These are phyloP conservation scores for Trachymyrmex cornetzi DNA, from an alignment of 1,140 invertebrate species.

Conservation along the genomic window DNA sequence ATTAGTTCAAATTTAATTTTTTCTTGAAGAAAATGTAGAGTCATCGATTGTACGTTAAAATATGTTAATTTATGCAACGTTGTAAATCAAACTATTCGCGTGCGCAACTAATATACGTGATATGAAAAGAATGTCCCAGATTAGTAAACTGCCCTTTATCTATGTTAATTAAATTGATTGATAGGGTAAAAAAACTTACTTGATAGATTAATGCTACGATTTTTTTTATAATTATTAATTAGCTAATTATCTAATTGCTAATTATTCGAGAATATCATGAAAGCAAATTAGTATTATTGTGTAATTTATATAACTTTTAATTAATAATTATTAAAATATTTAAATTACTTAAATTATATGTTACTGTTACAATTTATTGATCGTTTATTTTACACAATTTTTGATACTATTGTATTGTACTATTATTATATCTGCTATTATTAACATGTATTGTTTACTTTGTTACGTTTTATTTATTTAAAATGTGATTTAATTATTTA, in stretches of 20 bases:
- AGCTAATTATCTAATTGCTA: background rate
- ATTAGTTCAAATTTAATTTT: background rate
- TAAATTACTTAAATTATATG: background rate
- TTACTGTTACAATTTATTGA: background rate
- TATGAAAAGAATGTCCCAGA: background rate
- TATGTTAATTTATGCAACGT: constrained; percentile 44
- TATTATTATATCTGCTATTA: no score
- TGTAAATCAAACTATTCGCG: background rate
- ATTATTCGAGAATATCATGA: background rate
- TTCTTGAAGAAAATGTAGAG: background rate
- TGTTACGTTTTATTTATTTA: background rate
- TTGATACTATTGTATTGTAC: background rate
- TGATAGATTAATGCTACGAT: background rate
- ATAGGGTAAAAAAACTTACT: background rate
- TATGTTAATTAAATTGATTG: background rate
- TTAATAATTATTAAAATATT: background rate
- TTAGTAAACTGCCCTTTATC: constrained; percentile 6
- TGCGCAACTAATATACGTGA: constrained; percentile 6
- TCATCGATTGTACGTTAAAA: background rate
- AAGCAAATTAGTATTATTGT: background rate
- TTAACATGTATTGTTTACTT: background rate
- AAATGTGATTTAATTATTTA: background rate
- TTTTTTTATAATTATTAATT: background rate
- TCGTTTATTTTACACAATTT: background rate
- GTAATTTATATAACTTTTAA: background rate